Conservation (phyloP, 2,888 invertebrate species). For the Rhopalosiphum nymphaeae region DNA sequence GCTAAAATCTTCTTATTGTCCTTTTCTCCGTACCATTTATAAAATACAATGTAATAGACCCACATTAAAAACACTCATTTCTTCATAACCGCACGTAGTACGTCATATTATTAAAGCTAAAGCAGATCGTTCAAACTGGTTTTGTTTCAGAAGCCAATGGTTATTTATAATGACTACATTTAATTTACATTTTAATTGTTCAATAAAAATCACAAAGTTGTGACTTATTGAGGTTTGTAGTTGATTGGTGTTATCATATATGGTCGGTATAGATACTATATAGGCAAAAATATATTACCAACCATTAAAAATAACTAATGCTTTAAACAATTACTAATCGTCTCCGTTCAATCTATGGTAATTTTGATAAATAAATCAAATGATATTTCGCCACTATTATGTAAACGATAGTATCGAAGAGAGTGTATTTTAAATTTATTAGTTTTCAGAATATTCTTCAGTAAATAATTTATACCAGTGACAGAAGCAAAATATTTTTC, state of each 20-base stretch:
- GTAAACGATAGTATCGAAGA: background rate
- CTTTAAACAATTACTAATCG: background rate
- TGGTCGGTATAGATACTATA: background rate
- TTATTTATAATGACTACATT: background rate
- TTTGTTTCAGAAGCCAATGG: background rate
- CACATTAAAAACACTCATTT: slow-evolving; percentile 12
- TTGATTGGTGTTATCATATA: background rate
- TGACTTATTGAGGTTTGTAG: slow-evolving; percentile 16
- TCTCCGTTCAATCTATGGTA: background rate
- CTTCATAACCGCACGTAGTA: background rate
- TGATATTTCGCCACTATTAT: background rate
- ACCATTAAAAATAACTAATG: background rate
- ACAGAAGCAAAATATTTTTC: background rate
- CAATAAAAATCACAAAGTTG: slow-evolving; percentile 11
- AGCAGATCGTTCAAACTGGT: background rate
- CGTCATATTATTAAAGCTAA: background rate
- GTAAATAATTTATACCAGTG: background rate
- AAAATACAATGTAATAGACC: background rate
- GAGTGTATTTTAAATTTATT: background rate
- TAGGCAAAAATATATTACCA: background rate
- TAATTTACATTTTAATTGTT: slow-evolving; percentile 34
- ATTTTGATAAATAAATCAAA: background rate
- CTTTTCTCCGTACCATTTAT: slow-evolving; percentile 6
- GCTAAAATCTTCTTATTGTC: background rate
- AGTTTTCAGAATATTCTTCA: background rate